Percentiles rank a stretch among this genome's conserved stretches.
Conservation (phyloP, 2,797 vertebrate species). For the Alauda arvensis region DNA sequence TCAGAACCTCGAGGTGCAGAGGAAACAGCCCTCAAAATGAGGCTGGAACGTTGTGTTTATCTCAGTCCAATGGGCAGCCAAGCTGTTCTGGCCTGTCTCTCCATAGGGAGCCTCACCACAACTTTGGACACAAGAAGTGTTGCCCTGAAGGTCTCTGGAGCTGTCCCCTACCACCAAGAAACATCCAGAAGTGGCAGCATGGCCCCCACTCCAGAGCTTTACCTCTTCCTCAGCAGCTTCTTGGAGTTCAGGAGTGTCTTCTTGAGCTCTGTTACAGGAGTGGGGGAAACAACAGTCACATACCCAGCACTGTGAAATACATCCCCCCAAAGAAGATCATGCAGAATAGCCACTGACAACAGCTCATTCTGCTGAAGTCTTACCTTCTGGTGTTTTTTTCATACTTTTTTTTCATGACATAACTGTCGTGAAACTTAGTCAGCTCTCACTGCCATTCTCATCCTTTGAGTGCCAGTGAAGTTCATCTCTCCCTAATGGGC, state of each 20-base stretch:
- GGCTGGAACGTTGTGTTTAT: background rate
- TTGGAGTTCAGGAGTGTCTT: slow-evolving; percentile 77
- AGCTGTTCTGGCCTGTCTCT: background rate
- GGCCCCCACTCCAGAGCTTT: background rate
- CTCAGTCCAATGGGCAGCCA: background rate
- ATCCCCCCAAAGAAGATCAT: background rate
- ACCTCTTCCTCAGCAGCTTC: slow-evolving; percentile 82
- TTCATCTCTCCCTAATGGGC: background rate
- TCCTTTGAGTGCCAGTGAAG: background rate
- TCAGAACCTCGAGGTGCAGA: background rate
- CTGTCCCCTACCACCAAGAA: background rate
- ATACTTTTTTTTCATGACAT: too few species aligned
- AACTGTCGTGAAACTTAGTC: background rate
- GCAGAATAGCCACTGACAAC: background rate
- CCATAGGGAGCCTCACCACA: background rate
- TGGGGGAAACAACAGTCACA: background rate
- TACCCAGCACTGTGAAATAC: background rate
- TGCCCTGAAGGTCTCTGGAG: background rate
- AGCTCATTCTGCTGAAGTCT: background rate
- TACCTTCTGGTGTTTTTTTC: background rate
- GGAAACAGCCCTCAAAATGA: background rate
- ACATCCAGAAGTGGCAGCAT: background rate
- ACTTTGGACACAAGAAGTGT: background rate
- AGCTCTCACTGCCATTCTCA: background rate
- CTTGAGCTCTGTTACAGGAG: slow-evolving; percentile 68